Evolutionary conservation across 2,797 vertebrate genomes (phyloP).

Genomic region (Diglossa cyanea): DNA sequence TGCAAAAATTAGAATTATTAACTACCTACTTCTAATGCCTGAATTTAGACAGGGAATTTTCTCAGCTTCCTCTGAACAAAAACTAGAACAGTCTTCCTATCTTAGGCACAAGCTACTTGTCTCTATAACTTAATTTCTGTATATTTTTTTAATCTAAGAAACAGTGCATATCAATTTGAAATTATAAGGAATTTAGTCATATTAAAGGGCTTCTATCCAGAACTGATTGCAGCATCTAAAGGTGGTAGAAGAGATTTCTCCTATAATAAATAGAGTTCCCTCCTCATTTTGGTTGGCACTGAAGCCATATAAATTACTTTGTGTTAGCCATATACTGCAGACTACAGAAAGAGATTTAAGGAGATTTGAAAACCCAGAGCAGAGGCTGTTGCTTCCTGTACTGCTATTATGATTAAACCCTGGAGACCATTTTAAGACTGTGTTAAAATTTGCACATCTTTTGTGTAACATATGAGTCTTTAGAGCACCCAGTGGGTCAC

Average conservation of each 20-base stretch:
- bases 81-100: neutral
- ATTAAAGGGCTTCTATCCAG: neutral
- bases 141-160: neutral
- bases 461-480: constrained; percentile 4
- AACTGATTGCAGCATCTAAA: neutral
- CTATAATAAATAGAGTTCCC: neutral
- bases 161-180: neutral
- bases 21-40: neutral
- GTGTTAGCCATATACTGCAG: neutral
- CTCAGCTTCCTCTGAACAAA: neutral
- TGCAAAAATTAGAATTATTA: neutral
- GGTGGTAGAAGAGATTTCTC: neutral
- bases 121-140: neutral
- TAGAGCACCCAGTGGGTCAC: neutral
- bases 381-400: neutral
- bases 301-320: neutral
- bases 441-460: constrained; percentile 32
- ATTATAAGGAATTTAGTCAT: neutral
- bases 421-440: constrained; percentile 15
- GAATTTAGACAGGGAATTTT: neutral
- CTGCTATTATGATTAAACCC: constrained; percentile 21
- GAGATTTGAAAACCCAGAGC: neutral
- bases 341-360: neutral
- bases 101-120: neutral
- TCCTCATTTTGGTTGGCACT: neutral